phyloP scores from a whole-genome alignment of 2,888 invertebrate species.

The Troilus luridus region DNA sequence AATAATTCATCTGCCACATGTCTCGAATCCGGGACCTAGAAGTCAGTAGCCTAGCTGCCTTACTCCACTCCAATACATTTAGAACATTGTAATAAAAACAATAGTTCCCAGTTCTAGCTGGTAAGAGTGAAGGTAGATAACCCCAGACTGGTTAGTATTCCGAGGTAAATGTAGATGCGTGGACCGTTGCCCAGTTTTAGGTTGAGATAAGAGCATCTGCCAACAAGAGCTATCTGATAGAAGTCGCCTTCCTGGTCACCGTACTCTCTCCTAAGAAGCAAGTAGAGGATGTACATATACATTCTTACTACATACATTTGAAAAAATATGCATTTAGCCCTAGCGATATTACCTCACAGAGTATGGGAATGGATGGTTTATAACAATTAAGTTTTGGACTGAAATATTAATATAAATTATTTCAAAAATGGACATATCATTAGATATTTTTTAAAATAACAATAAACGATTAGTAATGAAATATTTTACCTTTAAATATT shows the following conservation, averaged over 20 bases:
- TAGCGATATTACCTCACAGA: not conserved
- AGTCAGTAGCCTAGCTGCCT: too few species aligned
- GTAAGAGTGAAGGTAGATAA: not conserved
- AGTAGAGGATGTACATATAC: not conserved
- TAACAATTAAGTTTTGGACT: too few species aligned
- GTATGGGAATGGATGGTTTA: not conserved
- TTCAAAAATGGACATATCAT: too few species aligned
- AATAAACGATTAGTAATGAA: too few species aligned
- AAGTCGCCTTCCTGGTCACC: not conserved
- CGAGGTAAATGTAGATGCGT: slow-evolving; percentile 6
- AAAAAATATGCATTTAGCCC: not conserved
- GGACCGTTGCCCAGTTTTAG: slow-evolving; percentile 20
- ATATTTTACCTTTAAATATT: too few species aligned
- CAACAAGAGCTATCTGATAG: slow-evolving; percentile 2
- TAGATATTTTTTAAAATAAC: too few species aligned
- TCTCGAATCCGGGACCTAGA: too few species aligned
- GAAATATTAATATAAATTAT: too few species aligned
- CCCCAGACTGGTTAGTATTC: slow-evolving; percentile 5
- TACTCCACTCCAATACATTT: too few species aligned
- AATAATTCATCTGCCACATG: too few species aligned
- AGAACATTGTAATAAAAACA: too few species aligned
- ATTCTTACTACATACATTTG: not conserved
- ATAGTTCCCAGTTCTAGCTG: too few species aligned
- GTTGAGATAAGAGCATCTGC: slow-evolving; percentile 3
- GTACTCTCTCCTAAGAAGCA: not conserved